Evolutionary conservation across 2,113 vertebrate species (phyloP), one percentile per base, ranked within the genome.

Genomic region (Dicrurus megarhynchus): DNA sequence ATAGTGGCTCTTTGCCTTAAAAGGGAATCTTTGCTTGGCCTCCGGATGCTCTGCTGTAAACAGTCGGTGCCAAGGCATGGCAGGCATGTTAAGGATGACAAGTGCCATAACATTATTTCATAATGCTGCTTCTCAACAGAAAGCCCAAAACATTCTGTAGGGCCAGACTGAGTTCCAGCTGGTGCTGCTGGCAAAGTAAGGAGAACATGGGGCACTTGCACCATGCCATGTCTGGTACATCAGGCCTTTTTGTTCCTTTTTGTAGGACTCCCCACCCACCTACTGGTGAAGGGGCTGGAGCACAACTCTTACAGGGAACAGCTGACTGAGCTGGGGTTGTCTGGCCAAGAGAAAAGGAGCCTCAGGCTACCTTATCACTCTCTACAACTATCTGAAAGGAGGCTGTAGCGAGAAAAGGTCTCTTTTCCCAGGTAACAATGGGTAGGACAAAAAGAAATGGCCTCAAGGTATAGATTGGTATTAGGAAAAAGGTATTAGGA

Each of bases 1-100:
- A 95, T 50, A 94, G 96, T 75, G 89, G 74, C 90, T 89, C 97
- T 92, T 98, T 73, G 44, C 98, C 98, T 98, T 98, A 98, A 98
- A 98, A 98, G 98, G 98, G 80, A 89, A 97, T 87, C 42, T 95
- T 91, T 82, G 73, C 93, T 70, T 44, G 60, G 95, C 70, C 90
- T 95, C 92, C 11, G 9, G 94, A 97, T 91, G 93, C 89, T 89
- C 70, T 39, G 69, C 81, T 33, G 73, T 63, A 85, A 94, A 75
- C 82, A 84, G 76, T 68, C 75, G 19, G 90, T 60, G 79, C 95
- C 94, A 92, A 93, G 82, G 93, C 96, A 96, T 90, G 96, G 93
- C 94, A 92, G 91, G 93, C 96, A 97, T 82, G 88, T 77, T 74
- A 93, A 96, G 91, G 97, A 95, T 71, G 92, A 96, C 94, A 96